These are phyloP conservation scores for Danionella cerebrum DNA, from an alignment of 2,113 vertebrate species.

Conservation along the genomic window DNA sequence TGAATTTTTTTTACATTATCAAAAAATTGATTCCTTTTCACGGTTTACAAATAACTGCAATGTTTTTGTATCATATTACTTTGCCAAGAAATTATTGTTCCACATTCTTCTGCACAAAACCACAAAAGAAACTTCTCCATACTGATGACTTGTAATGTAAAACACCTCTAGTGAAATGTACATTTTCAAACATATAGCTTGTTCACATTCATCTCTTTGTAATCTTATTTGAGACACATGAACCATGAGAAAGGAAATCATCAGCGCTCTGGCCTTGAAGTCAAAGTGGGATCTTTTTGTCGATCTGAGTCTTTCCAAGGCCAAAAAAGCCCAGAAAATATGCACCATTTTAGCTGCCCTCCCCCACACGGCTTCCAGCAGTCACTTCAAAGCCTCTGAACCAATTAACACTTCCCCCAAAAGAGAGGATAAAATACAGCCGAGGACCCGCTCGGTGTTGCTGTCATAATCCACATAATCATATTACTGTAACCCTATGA, in stretches of 20 bases:
- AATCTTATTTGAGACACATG: slow-evolving; percentile 9
- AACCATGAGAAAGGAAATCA: background rate
- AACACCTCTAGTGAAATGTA: background rate
- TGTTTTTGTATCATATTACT: no score
- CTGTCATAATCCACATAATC: slow-evolving; percentile 71
- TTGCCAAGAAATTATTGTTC: background rate
- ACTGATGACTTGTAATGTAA: background rate
- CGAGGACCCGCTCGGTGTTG: slow-evolving; percentile 43
- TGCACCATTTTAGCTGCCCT: slow-evolving; percentile 30
- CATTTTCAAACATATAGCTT: background rate
- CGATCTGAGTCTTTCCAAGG: slow-evolving; percentile 35
- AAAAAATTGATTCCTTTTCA: no score
- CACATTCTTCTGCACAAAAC: background rate
- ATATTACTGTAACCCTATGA: slow-evolving; percentile 58
- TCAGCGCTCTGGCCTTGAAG: background rate
- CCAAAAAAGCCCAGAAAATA: slow-evolving; percentile 48
- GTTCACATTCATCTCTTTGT: slow-evolving; percentile 6
- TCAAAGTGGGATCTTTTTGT: slow-evolving; percentile 4
- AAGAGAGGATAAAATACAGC: slow-evolving; percentile 54
- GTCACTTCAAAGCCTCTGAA: slow-evolving; percentile 62
- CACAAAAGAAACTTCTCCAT: background rate
- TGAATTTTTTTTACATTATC: no score
- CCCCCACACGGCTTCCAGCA: slow-evolving; percentile 34
- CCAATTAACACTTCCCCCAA: slow-evolving; percentile 64
- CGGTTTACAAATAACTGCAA: no score